A percentile compares a stretch with the other conserved stretches of the same genome.
phyloP scores from a whole-genome alignment of 2,113 vertebrate species.

The Cryptotis parvus region DNA sequence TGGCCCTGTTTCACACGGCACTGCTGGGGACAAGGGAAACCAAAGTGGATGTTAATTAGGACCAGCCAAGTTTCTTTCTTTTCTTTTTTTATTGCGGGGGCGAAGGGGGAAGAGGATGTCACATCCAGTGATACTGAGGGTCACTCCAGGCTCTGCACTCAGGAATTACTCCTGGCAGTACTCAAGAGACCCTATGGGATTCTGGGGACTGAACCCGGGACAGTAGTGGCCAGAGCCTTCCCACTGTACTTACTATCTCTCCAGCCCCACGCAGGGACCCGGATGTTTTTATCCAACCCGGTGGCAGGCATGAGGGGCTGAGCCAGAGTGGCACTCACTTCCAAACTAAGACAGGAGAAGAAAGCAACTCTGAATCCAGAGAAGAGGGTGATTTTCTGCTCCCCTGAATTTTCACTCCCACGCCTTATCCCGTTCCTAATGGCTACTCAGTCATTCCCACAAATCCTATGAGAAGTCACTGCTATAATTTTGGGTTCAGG shows the following conservation, averaged over 20 bases:
- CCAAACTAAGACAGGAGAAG: not conserved
- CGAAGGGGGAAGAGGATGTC: too few relatives aligned
- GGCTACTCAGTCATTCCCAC: not conserved
- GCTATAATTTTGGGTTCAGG: not conserved
- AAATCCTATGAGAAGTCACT: not conserved
- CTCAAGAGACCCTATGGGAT: too few relatives aligned
- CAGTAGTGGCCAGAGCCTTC: too few relatives aligned
- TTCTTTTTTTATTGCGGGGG: too few relatives aligned
- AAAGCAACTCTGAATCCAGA: not conserved
- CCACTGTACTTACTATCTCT: too few relatives aligned
- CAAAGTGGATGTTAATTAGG: slow-evolving; percentile 51
- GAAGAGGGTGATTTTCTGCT: not conserved
- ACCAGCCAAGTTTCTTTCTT: not conserved
- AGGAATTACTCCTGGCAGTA: too few relatives aligned
- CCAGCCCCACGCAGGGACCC: too few relatives aligned
- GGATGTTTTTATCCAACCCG: not conserved
- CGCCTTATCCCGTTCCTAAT: not conserved
- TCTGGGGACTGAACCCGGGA: too few relatives aligned
- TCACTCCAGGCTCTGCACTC: too few relatives aligned
- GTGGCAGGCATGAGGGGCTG: not conserved
- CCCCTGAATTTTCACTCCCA: not conserved
- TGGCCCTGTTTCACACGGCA: slow-evolving; percentile 28
- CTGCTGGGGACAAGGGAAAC: slow-evolving; percentile 10
- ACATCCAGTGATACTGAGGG: too few relatives aligned
- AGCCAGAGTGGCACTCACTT: not conserved